These are phyloP conservation scores for Sicus ferrugineus DNA, from an alignment of 2,888 invertebrate species.

Conservation along the genomic window DNA sequence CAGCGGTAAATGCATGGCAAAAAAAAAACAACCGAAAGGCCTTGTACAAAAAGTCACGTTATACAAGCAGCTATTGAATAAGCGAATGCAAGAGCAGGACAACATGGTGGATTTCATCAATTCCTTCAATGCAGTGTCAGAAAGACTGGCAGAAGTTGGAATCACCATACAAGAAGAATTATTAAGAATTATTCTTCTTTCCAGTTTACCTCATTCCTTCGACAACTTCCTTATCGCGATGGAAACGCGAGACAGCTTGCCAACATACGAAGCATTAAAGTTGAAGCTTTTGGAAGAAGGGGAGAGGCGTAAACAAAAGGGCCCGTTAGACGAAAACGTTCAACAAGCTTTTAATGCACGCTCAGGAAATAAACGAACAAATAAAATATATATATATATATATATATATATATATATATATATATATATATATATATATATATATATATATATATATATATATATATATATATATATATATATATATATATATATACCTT, in stretches of 20 bases:
- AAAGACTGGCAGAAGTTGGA: conserved; percentile 33
- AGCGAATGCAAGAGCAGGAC: neutral
- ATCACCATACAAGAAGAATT: conserved; percentile 30
- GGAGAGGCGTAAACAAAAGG: neutral
- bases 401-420: no score
- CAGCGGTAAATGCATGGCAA: conserved; percentile 38
- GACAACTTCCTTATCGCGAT: neutral
- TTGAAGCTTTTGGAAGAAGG: no score
- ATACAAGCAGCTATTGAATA: no score
- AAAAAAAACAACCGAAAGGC: conserved; percentile 29
- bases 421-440: no score
- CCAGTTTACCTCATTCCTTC: conserved; percentile 21
- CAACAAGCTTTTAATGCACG: conserved; percentile 4
- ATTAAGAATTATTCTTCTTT: conserved; percentile 31
- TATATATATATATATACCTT: no score
- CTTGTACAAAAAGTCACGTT: no score
- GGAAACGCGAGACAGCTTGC: no score
- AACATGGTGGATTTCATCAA: conserved; percentile 22
- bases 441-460: no score
- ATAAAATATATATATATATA: no score
- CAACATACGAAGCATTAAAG: no score
- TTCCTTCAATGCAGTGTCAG: conserved; percentile 18
- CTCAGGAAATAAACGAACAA: neutral
- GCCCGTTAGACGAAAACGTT: conserved; percentile 8
- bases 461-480: no score